Base-by-base conservation (phyloP, 2,888 invertebrate species). In the Campaea margaritaria region DNA sequence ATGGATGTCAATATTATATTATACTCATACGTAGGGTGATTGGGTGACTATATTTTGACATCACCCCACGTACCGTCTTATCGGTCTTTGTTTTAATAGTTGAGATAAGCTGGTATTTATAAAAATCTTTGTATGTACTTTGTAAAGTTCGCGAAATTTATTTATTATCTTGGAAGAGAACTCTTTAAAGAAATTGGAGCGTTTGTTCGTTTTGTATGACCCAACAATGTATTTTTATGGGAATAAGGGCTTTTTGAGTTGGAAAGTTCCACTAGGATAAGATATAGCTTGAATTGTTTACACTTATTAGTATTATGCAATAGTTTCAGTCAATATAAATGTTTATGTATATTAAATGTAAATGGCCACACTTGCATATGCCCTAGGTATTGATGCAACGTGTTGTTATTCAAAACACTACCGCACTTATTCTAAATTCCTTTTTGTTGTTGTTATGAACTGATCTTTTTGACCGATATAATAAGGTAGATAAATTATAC, bases 1-100 rank as follows among this genome's bases (percentile, higher is more conserved):
- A 78, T 62, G 55, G 10, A 49, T 73, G 77, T 79, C 69, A 83
- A 82, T 49, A 81, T 81, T 78, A 82, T 49, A 81, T 81, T 78
- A 70, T 78, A 78, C 66, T 66, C 68, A 5, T 70, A 71, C 64
- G 67, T 67, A 53, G 21, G 21, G 21, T 50, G 49, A 60, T 39
- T 69, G 71, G 62, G 64, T 70, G 51, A 44, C 49, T 55, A 63
- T 44, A 58, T 68, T 60, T 61, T 60, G 53, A 65, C 67, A 64
- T 67, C 63, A 70, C 73, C 73, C 70, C 78, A 76, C 66, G 70
- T 65, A 63, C 41, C 47, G 47, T 58, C 62, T 73, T 75, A 78
- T 79, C 78, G 62, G 68, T 64, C 57, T 74, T 75, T 76, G 68
- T 70, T 69, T 64, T 64, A 61, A 68, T 69, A 62, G 69, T 39